Base-by-base conservation (phyloP, 2,113 vertebrate species). In the Anser brachyrhynchus region DNA sequence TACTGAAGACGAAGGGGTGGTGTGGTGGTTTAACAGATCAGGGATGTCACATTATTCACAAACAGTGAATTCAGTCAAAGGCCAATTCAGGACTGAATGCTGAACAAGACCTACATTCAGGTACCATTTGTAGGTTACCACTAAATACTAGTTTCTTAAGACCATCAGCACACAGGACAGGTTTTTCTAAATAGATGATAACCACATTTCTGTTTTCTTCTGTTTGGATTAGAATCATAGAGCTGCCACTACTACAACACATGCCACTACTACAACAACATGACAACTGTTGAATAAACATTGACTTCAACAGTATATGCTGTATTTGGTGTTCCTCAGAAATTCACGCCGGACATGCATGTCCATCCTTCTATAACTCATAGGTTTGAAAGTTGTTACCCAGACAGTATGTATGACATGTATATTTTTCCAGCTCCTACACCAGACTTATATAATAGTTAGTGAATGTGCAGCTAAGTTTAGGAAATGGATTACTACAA, bases 401-500 rank as follows among this genome's bases (percentile, higher is more conserved):
- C 13, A 59, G 59, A 29, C 55, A 80, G 6, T 74, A 71, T 0
- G 1, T 41, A 44, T 5, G 29, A 76, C 12, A 76, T 10, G 28
- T 12, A 51, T 9, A 6, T 20, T 87, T 79, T 58, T 33, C n/a
- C 46, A 82, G 54, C 46, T 57, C 44, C 46, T 75, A 65, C 7
- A 44, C 23, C 21, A 55, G n/a, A 52, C 70, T 84, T 83, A 88
- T 59, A 57, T 17, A 85, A 70, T 1, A 78, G 31, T 39, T 59
- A 58, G 52, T 44, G 49, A 95, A 91, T 61, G 14, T 43, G 78
- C 41, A 75, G 72, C 18, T 59, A 84, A 72, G 8, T 74, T 33
- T 69, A 39, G 61, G 57, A 86, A 90, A 90, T 35, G 33, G 52
- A 77, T 86, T 92, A 77, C 22, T 51, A 78, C 39, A 86, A 55